A percentile compares a stretch with the other conserved stretches of the same genome.
Conservation (phyloP, 2,113 vertebrate species). For the Anhinga rufa region DNA sequence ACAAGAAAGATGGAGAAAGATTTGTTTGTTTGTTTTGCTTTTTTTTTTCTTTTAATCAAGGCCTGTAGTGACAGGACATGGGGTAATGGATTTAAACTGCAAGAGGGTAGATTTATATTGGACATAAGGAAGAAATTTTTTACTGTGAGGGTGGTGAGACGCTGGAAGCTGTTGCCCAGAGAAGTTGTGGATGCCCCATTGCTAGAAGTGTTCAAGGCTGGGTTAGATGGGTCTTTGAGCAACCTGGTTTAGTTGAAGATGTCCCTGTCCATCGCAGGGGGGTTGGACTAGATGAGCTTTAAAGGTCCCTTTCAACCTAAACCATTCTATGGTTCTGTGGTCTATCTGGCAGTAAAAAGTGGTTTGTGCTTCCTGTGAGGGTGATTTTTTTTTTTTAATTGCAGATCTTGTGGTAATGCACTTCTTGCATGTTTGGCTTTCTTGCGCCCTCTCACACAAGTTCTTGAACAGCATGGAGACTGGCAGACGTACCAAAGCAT, state of each 20-base stretch:
- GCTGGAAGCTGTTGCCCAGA: not conserved
- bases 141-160: not conserved
- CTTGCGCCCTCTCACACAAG: not conserved
- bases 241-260: too few relatives aligned
- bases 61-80: not conserved
- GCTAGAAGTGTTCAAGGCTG: too few relatives aligned
- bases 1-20: not conserved
- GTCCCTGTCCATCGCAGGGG: too few relatives aligned
- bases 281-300: too few relatives aligned
- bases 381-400: not conserved
- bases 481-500: not conserved
- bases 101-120: not conserved
- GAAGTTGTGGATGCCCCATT: too few relatives aligned
- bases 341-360: not conserved
- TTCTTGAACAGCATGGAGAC: not conserved
- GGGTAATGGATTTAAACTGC: not conserved
- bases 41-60: not conserved
- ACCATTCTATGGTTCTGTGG: not conserved
- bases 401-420: not conserved
- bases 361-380: not conserved
- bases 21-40: too few relatives aligned
- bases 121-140: not conserved
- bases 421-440: not conserved
- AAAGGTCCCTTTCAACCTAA: not conserved
- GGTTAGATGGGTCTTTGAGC: too few relatives aligned